Conservation (phyloP, 2,888 invertebrate genomes). For the Xestia rhomboidea region DNA sequence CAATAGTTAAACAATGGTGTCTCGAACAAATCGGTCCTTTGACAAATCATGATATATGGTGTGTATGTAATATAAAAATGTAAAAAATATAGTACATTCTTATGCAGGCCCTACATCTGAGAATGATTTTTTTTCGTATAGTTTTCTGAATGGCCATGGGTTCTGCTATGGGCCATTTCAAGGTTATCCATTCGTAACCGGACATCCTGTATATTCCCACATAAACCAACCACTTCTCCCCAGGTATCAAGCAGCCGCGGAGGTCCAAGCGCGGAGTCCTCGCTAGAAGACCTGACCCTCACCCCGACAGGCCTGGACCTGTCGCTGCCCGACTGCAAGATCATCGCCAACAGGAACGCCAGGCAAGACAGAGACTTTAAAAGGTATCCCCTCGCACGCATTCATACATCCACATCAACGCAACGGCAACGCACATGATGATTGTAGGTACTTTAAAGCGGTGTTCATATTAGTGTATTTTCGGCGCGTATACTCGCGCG, state of each 20-base stretch:
- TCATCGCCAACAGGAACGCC: slow-evolving; percentile 88
- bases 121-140: too few species aligned
- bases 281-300: slow-evolving; percentile 83
- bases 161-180: too few species aligned
- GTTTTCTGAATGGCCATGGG: too few species aligned
- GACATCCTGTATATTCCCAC: too few species aligned
- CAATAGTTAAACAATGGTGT: too few species aligned
- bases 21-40: too few species aligned
- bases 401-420: slow-evolving; percentile 24
- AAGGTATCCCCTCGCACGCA: slow-evolving; percentile 67
- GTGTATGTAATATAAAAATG: too few species aligned
- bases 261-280: slow-evolving; percentile 79
- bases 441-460: background rate
- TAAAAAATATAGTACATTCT: too few species aligned
- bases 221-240: background rate
- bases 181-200: too few species aligned
- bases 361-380: slow-evolving; percentile 80
- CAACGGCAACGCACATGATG: background rate
- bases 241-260: slow-evolving; percentile 73
- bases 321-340: slow-evolving; percentile 87
- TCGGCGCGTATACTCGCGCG: background rate
- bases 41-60: too few species aligned
- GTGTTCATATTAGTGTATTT: background rate
- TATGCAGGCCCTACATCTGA: too few species aligned
- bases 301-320: slow-evolving; percentile 81